Evolutionary conservation across 2,888 invertebrate species (phyloP), one percentile per base, ranked within the genome.

Genomic region (Lepetodrilus schrolli): DNA sequence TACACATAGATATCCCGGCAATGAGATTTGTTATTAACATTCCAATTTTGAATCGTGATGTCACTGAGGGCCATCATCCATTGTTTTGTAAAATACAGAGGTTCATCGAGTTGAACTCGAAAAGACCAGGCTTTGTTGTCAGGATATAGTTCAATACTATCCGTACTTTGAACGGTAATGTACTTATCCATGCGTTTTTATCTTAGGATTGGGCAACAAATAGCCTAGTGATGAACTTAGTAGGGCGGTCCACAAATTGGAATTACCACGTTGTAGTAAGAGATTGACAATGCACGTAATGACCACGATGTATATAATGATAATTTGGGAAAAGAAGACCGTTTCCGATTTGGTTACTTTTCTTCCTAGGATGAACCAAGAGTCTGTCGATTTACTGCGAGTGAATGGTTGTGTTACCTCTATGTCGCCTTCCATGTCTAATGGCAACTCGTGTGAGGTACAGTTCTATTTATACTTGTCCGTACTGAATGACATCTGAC

Each of bases 401-500:
- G 1, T 20, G n/a, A 66, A 37, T 37, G 66, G 30, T 66, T 34
- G 7, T 37, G 4, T 7, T n/a, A 21, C 21, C 37, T 66, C 66
- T n/a, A 8, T 21, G 21, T 10, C 3, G 36, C 37, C 50, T 23
- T 21, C 38, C 38, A 36, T 66, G n/a, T n/a, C n/a, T n/a, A n/a
- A n/a, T n/a, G n/a, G n/a, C n/a, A n/a, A n/a, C n/a, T n/a, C n/a
- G n/a, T n/a, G n/a, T n/a, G n/a, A n/a, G n/a, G n/a, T n/a, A 10
- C 3, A 13, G 1, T 36, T 3, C 13, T 20, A 17, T 13, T 50
- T 50, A 50, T 50, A 50, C 20, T 7, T 36, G 4, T 17, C 37
- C 20, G 23, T 72, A 74, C 4, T 72, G n/a, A 21, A 50, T 72
- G 26, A 77, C 72, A 21, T 74, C 65, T 4, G 17, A 49, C 66